Conservation (phyloP, 2,113 vertebrate genomes). For the Pseudorasbora parva region DNA sequence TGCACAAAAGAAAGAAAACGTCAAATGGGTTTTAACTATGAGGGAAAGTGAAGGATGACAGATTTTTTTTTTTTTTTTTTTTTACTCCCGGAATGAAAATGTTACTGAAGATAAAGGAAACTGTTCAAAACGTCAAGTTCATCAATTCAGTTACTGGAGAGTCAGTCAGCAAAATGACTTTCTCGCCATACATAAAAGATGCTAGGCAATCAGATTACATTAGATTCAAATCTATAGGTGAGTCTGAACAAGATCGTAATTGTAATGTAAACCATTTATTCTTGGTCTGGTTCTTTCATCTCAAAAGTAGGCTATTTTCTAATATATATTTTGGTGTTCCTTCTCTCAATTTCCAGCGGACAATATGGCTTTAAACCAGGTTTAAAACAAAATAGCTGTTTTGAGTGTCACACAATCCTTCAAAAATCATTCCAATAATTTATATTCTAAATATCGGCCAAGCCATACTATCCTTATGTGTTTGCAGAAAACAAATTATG, state of each 20-base stretch:
- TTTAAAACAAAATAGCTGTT: too few relatives aligned
- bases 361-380: neutral
- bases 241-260: conserved; percentile 18
- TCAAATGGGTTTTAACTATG: neutral
- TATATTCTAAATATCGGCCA: neutral
- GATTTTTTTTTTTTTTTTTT: neutral
- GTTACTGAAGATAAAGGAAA: neutral
- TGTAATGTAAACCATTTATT: neutral
- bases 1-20: neutral
- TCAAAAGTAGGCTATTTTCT: neutral
- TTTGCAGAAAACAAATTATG: neutral
- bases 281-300: neutral
- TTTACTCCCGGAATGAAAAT: neutral
- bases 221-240: conserved; percentile 18
- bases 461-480: neutral
- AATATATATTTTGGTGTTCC: neutral
- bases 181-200: conserved; percentile 33
- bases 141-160: neutral
- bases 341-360: neutral
- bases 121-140: neutral
- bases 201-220: conserved; percentile 39
- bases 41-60: neutral
- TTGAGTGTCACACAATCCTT: neutral
- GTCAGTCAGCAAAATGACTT: neutral
- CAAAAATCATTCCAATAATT: neutral